Conservation (phyloP, 2,797 vertebrate genomes). For the Ctenochaetus hawaiiensis region DNA sequence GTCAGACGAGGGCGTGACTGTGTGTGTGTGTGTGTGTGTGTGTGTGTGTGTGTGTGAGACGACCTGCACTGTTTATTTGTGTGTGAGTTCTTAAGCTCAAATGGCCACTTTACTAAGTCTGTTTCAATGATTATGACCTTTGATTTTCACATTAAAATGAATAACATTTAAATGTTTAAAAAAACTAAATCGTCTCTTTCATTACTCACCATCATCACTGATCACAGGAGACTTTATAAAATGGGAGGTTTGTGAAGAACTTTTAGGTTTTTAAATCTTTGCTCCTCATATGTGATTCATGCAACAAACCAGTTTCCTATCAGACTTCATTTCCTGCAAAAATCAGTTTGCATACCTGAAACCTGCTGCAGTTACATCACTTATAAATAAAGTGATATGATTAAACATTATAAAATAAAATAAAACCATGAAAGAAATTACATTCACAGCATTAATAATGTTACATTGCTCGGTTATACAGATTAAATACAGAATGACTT, state of each 20-base stretch:
- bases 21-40: background rate
- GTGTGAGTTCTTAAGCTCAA: too few relatives aligned
- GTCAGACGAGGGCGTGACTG: slow-evolving; percentile 14
- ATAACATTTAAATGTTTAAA: too few relatives aligned
- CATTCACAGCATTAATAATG: too few relatives aligned
- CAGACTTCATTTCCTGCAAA: background rate
- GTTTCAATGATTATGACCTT: too few relatives aligned
- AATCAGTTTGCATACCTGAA: background rate
- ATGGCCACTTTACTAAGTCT: too few relatives aligned
- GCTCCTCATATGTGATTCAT: background rate
- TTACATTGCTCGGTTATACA: background rate
- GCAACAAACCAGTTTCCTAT: background rate
- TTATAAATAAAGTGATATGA: background rate
- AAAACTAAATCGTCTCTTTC: background rate
- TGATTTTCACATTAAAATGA: too few relatives aligned
- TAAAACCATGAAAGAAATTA: background rate
- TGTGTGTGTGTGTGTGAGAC: background rate
- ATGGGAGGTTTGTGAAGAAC: background rate
- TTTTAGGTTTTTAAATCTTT: background rate
- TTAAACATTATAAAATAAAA: background rate
- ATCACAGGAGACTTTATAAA: background rate
- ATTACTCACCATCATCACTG: background rate
- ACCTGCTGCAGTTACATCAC: background rate
- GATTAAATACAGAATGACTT: background rate
- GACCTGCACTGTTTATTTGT: too few relatives aligned